phyloP scores from a whole-genome alignment of 64 coral and sea anemone species.

The Porites australiensis region DNA sequence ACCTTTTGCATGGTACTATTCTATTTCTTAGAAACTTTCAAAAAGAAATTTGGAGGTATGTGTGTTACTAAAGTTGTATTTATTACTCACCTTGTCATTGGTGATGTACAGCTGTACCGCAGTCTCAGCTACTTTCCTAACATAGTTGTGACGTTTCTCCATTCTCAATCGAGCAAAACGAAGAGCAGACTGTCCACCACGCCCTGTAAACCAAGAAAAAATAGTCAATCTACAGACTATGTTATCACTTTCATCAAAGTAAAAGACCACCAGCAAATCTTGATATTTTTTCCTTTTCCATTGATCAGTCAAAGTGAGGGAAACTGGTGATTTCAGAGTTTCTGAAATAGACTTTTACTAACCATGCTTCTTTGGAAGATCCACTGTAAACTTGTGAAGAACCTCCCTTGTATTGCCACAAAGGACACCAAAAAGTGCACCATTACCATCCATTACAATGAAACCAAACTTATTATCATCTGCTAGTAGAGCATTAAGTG shows the following conservation, averaged over 20 bases:
- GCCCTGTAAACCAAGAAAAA: constrained; percentile 56
- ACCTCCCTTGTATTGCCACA: constrained; percentile 98
- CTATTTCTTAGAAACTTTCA: too few species aligned
- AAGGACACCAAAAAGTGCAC: constrained; percentile 93
- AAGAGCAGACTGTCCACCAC: constrained; percentile 98
- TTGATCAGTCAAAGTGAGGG: background rate
- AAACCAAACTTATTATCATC: constrained; percentile 99
- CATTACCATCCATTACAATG: constrained; percentile 99
- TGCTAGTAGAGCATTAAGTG: constrained; percentile 94
- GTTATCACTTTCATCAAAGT: background rate
- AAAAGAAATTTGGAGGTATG: too few species aligned
- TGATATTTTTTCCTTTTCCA: background rate
- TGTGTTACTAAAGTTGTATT: background rate
- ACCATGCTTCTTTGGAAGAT: constrained; percentile 99
- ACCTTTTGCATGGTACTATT: too few species aligned
- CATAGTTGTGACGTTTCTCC: constrained; percentile 99
- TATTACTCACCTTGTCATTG: constrained; percentile 83
- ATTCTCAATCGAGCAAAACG: constrained; percentile 99
- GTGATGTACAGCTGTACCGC: constrained; percentile 93
- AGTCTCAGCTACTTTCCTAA: constrained; percentile 97
- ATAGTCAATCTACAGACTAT: background rate
- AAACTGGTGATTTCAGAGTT: background rate
- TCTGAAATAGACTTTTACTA: constrained; percentile 8
- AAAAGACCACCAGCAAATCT: too few species aligned
- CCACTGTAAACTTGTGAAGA: constrained; percentile 98